Base-by-base conservation (phyloP, 2,888 invertebrate species). In the Sphaerophoria taeniata region DNA sequence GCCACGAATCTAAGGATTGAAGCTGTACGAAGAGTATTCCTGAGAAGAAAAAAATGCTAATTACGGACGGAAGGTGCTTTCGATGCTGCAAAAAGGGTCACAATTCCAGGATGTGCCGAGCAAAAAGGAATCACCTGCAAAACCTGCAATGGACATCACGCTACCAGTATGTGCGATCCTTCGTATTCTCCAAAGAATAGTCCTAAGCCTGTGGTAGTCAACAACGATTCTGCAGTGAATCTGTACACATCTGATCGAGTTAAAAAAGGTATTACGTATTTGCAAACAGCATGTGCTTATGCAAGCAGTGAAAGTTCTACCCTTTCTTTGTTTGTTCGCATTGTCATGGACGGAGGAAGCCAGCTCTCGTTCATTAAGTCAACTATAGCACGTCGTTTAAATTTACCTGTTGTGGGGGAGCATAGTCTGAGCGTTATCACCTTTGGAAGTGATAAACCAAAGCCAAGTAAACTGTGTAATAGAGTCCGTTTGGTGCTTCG, bases 221-320 rank as follows among this genome's bases (percentile, higher is more conserved):
- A 36, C n/a, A 47, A 43, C 39, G 24, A 47, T 12, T 56, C 58
- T 36, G 16, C 67, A 1, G 14, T 67, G 11, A 53, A 56, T 12
- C 34, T 56, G 34, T 47, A 45, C 45, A 56, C 47, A 16, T 53
- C 34, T 56, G 49, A 56, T 24, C 55, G n/a, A 58, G 9, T 16
- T n/a, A 39, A 14, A 16, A 31, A 6, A 11, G 53, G 60, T 49
- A 34, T 63, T 24, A 61, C 70, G 11, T 81, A 71, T 58, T 73
- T 83, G 14, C 69, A 82, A 69, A 82, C 77, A n/a, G 73, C 76
- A 31, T 73, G 51, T 14, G 83, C 67, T 4, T 58, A 70, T 43
- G 55, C 45, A 9, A 58, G 53, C 14, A 60, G 45, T 61, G 45
- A 61, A 61, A 61, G n/a, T n/a, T 45, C 47, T 31, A 61, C 24